Conservation (phyloP, 92 coral and sea anemone species). For the Zoanthus sansibaricus region DNA sequence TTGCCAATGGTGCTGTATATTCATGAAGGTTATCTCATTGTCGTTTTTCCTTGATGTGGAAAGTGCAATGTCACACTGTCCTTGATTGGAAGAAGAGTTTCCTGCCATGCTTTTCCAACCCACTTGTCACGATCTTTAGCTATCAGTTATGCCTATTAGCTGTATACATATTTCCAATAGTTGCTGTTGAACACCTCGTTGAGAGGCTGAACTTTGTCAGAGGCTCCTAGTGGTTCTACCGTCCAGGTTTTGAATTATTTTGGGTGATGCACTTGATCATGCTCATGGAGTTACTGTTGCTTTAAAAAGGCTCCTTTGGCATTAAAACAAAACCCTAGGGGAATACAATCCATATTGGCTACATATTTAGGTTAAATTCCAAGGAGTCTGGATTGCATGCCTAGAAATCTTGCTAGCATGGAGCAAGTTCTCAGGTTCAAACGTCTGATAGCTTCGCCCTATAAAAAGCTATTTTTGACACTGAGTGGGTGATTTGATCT, state of each 20-base stretch:
- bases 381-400: conserved; percentile 34
- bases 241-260: conserved; percentile 8
- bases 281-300: no score
- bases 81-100: neutral
- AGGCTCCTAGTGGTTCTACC: conserved; percentile 41
- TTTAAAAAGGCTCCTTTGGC: conserved; percentile 47
- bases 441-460: no score
- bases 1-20: conserved; percentile 36
- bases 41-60: conserved; percentile 37
- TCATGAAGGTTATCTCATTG: conserved; percentile 32
- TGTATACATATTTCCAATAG: conserved; percentile 52
- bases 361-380: conserved; percentile 51
- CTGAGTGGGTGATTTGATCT: no score
- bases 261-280: conserved; percentile 15
- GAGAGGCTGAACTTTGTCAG: conserved; percentile 58
- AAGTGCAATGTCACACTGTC: conserved; percentile 24
- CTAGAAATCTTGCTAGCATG: no score
- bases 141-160: conserved; percentile 54
- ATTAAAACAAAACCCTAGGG: conserved; percentile 49
- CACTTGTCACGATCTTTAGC: conserved; percentile 43
- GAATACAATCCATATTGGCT: conserved; percentile 58
- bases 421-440: no score
- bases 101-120: conserved; percentile 32
- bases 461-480: no score
- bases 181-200: conserved; percentile 50